Base-by-base conservation (phyloP, 1,140 invertebrate species). In the Neuroterus valhalla region DNA sequence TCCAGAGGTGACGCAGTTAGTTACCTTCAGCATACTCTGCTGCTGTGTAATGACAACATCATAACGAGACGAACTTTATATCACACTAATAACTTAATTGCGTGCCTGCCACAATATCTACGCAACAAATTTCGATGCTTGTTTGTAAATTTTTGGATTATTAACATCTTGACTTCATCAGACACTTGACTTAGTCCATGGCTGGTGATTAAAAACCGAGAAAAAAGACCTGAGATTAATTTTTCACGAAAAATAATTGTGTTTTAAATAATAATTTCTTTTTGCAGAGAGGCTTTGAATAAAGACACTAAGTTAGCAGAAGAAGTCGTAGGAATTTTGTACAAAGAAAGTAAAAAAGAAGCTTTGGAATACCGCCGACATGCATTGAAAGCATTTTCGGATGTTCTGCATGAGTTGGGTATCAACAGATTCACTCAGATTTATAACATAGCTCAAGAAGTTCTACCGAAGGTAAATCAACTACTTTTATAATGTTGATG, bases 261-360 rank as follows among this genome's bases (percentile, higher is more conserved):
- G 2, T 10, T 3, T 46, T n/a, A 38, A 62, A 2, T 6, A 26
- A 14, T 0, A 12, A 69, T 72, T 52, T 69, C n/a, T 62, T 71
- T 31, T 38, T 79, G 1, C 52, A 91, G 90, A 74, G 87, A 91
- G 70, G 81, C 86, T 38, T 76, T 92, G 19, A 86, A 85, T 26
- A 83, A 85, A 43, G 86, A 91, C 77, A 10, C 74, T 15, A 86
- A 86, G 19, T 78, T 93, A 4, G 88, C 88, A 14, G 81, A 88
- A 17, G 76, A 83, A 45, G 91, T 96, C 46, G 89, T 96, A 2
- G 93, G 94, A 70, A 92, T 92, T 6, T 87, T 97, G 3, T 87
- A 96, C 76, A 93, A 92, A 81, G 96, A 98, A 89, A 94, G 94
- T 78, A 92, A 93, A 68, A 97, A 97, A 82, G 94, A 96, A 75